These are phyloP conservation scores for Onychomys arenicola DNA, from an alignment of 2,797 vertebrate species.

Conservation along the genomic window DNA sequence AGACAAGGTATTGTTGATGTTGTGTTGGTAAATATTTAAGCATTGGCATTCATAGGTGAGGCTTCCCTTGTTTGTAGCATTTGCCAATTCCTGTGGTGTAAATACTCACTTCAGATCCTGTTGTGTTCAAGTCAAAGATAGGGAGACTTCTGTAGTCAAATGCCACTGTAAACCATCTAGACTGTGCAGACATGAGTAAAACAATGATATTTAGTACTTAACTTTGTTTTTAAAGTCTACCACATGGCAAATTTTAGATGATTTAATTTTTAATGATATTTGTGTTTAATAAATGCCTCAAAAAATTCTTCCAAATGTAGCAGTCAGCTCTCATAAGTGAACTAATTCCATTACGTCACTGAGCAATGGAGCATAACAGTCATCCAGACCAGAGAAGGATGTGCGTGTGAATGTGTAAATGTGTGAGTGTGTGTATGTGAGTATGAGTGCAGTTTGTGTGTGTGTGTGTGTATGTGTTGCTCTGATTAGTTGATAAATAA, in stretches of 20 bases:
- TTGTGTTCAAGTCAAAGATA: conserved; percentile 34
- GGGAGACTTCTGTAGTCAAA: background rate
- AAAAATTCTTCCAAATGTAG: conserved; percentile 41
- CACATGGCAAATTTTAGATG: background rate
- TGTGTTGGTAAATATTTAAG: conserved; percentile 37
- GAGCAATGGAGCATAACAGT: background rate
- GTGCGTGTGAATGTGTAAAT: rapidly evolving
- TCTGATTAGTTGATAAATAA: too few relatives aligned
- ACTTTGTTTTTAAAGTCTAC: background rate
- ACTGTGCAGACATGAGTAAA: background rate
- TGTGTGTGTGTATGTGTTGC: background rate
- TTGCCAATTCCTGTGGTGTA: conserved; percentile 47
- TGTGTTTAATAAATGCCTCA: background rate
- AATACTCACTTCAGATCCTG: background rate
- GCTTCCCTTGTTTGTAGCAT: conserved; percentile 17
- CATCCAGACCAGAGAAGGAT: background rate
- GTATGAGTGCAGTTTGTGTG: background rate
- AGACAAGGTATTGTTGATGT: background rate
- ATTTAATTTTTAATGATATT: conserved; percentile 34
- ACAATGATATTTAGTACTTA: background rate
- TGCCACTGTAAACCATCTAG: background rate
- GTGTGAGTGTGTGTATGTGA: background rate
- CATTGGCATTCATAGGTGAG: background rate
- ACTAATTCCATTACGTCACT: background rate
- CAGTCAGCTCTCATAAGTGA: background rate